These are phyloP conservation scores for Sclerodermus sp. DNA, from an alignment of 2,888 invertebrate genomes.

Conservation along the genomic window DNA sequence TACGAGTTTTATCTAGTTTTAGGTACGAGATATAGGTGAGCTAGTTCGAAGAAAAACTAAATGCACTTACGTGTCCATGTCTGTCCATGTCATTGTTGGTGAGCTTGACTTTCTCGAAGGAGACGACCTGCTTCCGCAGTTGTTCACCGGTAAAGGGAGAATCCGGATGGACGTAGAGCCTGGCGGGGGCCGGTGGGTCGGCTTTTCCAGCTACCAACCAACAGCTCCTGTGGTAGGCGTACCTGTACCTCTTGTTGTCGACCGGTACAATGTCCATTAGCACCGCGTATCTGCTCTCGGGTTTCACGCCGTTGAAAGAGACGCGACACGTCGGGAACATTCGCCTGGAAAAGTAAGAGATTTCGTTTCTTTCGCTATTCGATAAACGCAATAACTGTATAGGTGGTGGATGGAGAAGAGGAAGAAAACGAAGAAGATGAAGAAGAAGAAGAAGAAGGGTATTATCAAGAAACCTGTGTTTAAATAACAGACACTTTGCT, in stretches of 20 bases:
- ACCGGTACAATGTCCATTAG: conserved; percentile 96
- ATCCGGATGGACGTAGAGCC: conserved; percentile 95
- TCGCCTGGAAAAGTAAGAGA: conserved; percentile 68
- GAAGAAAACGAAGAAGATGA: too few relatives aligned
- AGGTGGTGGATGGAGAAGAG: too few relatives aligned
- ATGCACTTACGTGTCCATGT: conserved; percentile 81
- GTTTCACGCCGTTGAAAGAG: conserved; percentile 83
- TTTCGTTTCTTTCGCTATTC: too few relatives aligned
- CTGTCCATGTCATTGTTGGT: conserved; percentile 98
- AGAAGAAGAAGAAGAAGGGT: too few relatives aligned
- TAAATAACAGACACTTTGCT: too few relatives aligned
- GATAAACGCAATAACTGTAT: too few relatives aligned
- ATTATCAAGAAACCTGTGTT: too few relatives aligned
- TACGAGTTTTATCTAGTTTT: too few relatives aligned
- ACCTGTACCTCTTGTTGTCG: conserved; percentile 94
- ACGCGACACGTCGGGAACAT: conserved; percentile 98
- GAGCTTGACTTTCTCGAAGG: conserved; percentile 97
- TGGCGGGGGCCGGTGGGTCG: conserved; percentile 91
- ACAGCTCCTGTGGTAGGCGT: conserved; percentile 97
- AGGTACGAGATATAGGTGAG: too few relatives aligned
- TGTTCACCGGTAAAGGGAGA: conserved; percentile 95
- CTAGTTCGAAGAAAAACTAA: too few relatives aligned
- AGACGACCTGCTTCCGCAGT: conserved; percentile 93
- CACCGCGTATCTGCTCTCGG: conserved; percentile 86
- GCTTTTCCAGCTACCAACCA: conserved; percentile 99